Conservation (phyloP, 2,888 invertebrate genomes). For the Drymonia ruficornis region DNA sequence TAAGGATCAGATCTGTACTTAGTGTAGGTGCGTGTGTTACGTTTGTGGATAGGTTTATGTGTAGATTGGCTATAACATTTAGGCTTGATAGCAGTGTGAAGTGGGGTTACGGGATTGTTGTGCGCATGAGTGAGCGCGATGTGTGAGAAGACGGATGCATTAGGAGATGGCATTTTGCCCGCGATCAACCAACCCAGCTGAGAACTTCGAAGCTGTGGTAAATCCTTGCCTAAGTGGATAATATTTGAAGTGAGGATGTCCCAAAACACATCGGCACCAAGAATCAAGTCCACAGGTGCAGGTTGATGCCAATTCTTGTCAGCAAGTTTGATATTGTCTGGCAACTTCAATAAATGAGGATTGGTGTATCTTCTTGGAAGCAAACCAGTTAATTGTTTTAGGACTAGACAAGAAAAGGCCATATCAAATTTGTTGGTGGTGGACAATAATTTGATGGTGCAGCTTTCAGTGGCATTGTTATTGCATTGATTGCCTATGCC, state of each 20-base stretch:
- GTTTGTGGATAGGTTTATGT: too few species aligned
- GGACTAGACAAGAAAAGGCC: slow-evolving; percentile 5
- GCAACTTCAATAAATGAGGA: slow-evolving; percentile 8
- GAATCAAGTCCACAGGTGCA: slow-evolving; percentile 20
- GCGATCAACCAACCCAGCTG: slow-evolving; percentile 30
- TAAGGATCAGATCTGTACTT: too few species aligned
- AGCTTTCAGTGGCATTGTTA: background rate
- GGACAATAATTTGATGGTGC: slow-evolving; percentile 2
- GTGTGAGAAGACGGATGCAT: too few species aligned
- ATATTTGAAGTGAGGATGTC: slow-evolving; percentile 25
- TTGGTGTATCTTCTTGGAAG: slow-evolving; percentile 4
- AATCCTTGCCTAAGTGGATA: slow-evolving; percentile 16
- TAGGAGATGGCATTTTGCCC: slow-evolving; percentile 21
- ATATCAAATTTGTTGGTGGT: background rate
- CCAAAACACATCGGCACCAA: slow-evolving; percentile 33
- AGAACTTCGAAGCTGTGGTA: slow-evolving; percentile 23
- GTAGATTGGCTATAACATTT: too few species aligned
- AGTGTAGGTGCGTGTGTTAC: too few species aligned
- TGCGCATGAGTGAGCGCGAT: too few species aligned
- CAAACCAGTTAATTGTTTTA: slow-evolving; percentile 4
- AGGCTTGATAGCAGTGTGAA: too few species aligned
- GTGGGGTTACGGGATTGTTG: too few species aligned
- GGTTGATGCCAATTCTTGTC: slow-evolving; percentile 18
- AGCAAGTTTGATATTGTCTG: slow-evolving; percentile 17
- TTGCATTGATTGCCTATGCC: slow-evolving; percentile 4